phyloP scores from a whole-genome alignment of 1,140 invertebrate species.

The Pachypeltis micranthus region DNA sequence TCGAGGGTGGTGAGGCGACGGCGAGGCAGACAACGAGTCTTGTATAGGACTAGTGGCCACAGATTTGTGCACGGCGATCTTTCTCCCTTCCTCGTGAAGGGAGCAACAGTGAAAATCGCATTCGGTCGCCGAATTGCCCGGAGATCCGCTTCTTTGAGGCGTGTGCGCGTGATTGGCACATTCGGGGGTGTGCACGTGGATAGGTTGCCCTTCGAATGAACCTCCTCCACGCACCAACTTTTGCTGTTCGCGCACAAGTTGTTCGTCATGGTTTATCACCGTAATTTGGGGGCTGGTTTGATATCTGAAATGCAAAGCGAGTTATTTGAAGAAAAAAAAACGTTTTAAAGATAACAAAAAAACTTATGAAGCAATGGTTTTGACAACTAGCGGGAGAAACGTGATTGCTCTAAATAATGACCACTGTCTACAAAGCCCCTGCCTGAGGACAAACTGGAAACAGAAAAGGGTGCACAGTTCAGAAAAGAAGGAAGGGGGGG shows the following conservation, averaged over 20 bases:
- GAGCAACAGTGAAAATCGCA: constrained; percentile 93
- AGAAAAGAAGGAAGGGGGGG: too few species aligned
- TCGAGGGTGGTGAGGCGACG: constrained; percentile 36
- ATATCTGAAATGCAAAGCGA: constrained; percentile 30
- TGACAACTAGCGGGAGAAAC: too few species aligned
- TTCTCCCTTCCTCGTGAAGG: constrained; percentile 77
- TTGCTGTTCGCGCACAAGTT: constrained; percentile 32
- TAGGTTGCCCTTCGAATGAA: constrained; percentile 51
- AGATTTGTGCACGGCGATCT: constrained; percentile 79
- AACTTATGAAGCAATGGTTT: too few species aligned
- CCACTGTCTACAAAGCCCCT: too few species aligned
- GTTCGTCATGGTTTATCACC: constrained; percentile 77
- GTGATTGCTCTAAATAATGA: too few species aligned
- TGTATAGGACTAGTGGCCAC: constrained; percentile 84
- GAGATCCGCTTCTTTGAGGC: constrained; percentile 45
- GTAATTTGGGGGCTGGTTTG: constrained; percentile 66
- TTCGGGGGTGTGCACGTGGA: constrained; percentile 69
- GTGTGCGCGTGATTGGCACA: constrained; percentile 62
- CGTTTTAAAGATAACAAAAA: too few species aligned
- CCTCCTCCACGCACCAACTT: constrained; percentile 53
- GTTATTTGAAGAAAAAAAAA: too few species aligned
- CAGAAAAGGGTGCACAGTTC: too few species aligned
- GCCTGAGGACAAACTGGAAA: too few species aligned
- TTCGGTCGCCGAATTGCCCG: constrained; percentile 50
- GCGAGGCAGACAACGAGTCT: constrained; percentile 58